Base-by-base conservation (phyloP, 2,113 vertebrate species). In the Poeciliopsis turrubarensis region DNA sequence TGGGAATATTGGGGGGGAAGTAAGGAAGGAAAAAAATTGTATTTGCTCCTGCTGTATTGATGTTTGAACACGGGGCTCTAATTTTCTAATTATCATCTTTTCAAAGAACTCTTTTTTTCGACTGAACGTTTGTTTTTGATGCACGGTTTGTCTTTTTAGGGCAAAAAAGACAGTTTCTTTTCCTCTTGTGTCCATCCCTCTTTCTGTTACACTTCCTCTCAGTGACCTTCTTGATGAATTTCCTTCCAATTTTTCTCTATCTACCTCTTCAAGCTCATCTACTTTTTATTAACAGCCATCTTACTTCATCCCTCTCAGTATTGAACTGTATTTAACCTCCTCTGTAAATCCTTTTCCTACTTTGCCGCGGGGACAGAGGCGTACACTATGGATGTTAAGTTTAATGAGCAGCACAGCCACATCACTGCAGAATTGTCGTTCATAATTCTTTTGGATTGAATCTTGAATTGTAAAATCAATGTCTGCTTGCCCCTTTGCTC, bases 391-490 rank as follows among this genome's bases (percentile, higher is more conserved):
- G 81, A 86, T 82, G 75, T 86, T 78, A 81, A 89, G 77, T 91
- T 91, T 91, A 91, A 90, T 89, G 89, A 91, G 83, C 83, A 80
- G 78, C 73, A 60, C 72, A 81, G 88, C 81, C 84, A 77, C 88
- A 91, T 88, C 75, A 78, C 77, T 85, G 70, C 65, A 64, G 39
- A 79, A 71, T 71, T 77, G 78, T 88, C 66, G 74, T 89, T 85
- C 78, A 92, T 92, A 91, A 91, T 91, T 92, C 91, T 90, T 77
- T 89, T 88, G 92, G 92, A 92, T 89, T 89, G 92, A 94, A 83
- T 83, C 77, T 54, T 79, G 82, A 78, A 92, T 90, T 89, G 89
- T 84, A 89, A 92, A 93, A 94, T 94, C 93, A 83, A 93, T 94
- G 86, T 86, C 60, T 51, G 72, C 57, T 68, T 80, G 82, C 87